phyloP scores from a whole-genome alignment of 2,113 vertebrate species.

The Peucedramus taeniatus region DNA sequence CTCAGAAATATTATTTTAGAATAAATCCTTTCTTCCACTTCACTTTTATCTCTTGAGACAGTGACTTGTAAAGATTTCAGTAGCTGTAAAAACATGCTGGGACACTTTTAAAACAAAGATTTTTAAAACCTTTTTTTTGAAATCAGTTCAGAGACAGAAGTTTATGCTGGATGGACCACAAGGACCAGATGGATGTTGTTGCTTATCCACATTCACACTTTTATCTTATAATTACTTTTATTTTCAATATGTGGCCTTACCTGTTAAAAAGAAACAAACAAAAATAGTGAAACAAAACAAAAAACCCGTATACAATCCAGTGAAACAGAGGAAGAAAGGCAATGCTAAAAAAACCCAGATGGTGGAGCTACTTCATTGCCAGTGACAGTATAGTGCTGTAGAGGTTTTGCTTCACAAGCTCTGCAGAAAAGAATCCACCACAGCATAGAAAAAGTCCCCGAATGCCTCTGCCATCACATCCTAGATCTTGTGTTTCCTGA shows the following conservation, averaged over 20 bases:
- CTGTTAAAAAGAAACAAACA: not conserved
- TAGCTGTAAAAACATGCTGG: not conserved
- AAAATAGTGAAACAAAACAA: not conserved
- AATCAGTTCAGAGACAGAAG: not conserved
- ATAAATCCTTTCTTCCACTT: not conserved
- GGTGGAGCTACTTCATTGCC: slow-evolving; percentile 65
- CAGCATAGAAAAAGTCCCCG: not conserved
- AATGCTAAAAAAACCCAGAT: slow-evolving; percentile 44
- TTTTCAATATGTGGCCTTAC: not conserved
- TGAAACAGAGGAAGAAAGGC: not conserved
- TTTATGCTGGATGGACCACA: not conserved
- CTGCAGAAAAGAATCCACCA: not conserved
- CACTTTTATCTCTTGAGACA: not conserved
- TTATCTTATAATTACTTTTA: not conserved
- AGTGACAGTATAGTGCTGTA: not conserved
- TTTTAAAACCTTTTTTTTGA: not conserved
- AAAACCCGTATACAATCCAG: fast-evolving
- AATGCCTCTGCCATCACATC: not conserved
- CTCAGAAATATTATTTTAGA: not conserved
- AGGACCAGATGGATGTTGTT: not conserved
- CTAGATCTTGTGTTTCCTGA: not conserved
- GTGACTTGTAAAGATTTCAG: not conserved
- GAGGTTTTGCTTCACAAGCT: not conserved
- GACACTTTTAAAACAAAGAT: not conserved
- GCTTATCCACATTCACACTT: not conserved